A percentile compares a stretch with the other conserved stretches of the same genome.
Conservation (phyloP, 2,113 vertebrate genomes). For the Labeo catla region DNA sequence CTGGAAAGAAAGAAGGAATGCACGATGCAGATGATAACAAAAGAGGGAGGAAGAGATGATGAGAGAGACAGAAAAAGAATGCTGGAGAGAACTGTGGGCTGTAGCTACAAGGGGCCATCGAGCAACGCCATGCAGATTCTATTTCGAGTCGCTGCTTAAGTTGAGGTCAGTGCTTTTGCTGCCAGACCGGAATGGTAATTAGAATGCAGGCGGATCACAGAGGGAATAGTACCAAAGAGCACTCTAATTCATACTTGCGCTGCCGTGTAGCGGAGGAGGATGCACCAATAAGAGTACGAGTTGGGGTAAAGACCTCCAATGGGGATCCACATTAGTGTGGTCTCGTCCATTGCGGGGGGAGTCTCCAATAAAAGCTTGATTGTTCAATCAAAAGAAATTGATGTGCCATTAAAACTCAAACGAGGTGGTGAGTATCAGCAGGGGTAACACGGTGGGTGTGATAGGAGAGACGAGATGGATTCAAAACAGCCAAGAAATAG, state of each 20-base stretch:
- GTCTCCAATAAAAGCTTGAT: background rate
- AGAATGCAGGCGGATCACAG: conserved; percentile 36
- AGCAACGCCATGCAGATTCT: conserved; percentile 37
- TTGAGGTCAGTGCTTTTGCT: conserved; percentile 56
- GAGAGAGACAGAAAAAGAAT: conserved; percentile 17
- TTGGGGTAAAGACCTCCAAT: background rate
- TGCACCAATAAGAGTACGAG: background rate
- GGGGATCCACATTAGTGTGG: background rate
- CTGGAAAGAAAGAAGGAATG: conserved; percentile 1
- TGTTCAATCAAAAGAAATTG: conserved; percentile 6
- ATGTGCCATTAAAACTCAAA: conserved; percentile 23
- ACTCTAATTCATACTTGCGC: conserved; percentile 30
- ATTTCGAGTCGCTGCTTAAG: conserved; percentile 49
- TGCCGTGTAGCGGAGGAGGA: background rate
- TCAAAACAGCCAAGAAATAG: background rate
- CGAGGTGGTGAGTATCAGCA: background rate
- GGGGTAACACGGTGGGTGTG: background rate
- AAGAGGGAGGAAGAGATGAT: conserved; percentile 14
- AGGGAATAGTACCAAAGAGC: conserved; percentile 19
- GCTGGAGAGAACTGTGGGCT: conserved; percentile 31
- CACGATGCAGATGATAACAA: conserved; percentile 18
- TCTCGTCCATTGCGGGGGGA: background rate
- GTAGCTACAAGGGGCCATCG: conserved; percentile 31
- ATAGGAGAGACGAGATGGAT: background rate
- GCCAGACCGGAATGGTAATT: conserved; percentile 50